Conservation (phyloP, 2,113 vertebrate species). For the Myiagra hebetior region DNA sequence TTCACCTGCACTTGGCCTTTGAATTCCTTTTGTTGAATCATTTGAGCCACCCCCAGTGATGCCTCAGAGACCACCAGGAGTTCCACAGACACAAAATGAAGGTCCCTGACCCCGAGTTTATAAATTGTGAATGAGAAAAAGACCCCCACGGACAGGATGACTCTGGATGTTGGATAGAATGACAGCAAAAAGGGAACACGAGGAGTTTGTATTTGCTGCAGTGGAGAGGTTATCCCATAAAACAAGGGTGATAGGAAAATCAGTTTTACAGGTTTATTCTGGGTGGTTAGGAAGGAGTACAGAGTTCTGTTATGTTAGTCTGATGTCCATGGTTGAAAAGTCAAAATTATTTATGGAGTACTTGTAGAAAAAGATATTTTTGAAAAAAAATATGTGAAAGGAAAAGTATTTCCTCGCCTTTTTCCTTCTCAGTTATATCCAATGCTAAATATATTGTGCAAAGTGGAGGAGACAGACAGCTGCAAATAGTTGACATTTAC, state of each 20-base stretch:
- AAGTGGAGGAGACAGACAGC: background rate
- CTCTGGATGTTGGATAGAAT: background rate
- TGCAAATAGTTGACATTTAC: constrained; percentile 6
- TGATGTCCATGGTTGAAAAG: background rate
- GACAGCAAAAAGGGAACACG: background rate
- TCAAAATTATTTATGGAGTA: background rate
- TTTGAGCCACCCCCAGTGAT: background rate
- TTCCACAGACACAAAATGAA: background rate
- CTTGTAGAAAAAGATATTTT: background rate
- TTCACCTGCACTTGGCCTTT: background rate
- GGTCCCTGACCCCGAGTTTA: background rate
- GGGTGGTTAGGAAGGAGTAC: background rate
- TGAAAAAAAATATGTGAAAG: background rate
- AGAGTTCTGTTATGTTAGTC: background rate
- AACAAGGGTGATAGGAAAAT: background rate
- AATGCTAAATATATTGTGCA: background rate
- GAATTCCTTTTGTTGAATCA: background rate
- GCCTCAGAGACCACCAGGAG: background rate
- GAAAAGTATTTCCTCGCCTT: background rate
- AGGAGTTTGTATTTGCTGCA: background rate
- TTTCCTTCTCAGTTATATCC: background rate
- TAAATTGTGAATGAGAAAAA: background rate
- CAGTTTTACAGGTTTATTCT: background rate
- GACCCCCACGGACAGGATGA: background rate
- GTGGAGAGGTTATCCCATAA: background rate